A percentile compares a stretch with the other conserved stretches of the same genome.
These are phyloP conservation scores for Dufourea novaeangliae DNA, from an alignment of 1,140 invertebrate species.

Conservation along the genomic window DNA sequence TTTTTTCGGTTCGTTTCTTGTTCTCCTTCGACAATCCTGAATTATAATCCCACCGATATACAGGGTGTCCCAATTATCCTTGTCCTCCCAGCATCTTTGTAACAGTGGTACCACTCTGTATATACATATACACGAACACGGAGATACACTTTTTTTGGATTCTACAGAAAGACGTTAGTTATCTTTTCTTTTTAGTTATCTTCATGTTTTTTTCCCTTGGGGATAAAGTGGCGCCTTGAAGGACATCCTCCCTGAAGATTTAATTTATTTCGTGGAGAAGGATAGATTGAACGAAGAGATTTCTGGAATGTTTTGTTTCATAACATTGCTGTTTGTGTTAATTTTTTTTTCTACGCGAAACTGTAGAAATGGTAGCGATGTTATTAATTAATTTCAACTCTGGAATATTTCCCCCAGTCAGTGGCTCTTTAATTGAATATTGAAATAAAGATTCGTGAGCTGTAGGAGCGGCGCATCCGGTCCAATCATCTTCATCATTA, in stretches of 20 bases:
- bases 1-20: background rate
- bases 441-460: slow-evolving; percentile 53
- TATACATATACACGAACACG: background rate
- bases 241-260: slow-evolving; percentile 14
- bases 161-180: slow-evolving; percentile 1
- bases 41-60: background rate
- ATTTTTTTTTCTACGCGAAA: no score
- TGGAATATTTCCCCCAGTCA: slow-evolving; percentile 26
- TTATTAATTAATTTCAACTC: background rate
- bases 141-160: background rate
- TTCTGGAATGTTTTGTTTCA: background rate
- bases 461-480: slow-evolving; percentile 71
- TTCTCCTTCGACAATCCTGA: background rate
- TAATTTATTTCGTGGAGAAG: slow-evolving; percentile 9
- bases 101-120: no score
- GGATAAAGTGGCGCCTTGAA: background rate
- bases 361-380: no score
- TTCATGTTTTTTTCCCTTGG: background rate
- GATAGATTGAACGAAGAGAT: background rate
- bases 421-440: slow-evolving; percentile 61
- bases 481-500: slow-evolving; percentile 72
- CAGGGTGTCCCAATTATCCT: background rate
- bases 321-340: background rate
- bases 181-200: background rate
- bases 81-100: no score